Evolutionary conservation across 2,797 vertebrate species (phyloP).

Genomic region (Erethizon dorsatum): DNA sequence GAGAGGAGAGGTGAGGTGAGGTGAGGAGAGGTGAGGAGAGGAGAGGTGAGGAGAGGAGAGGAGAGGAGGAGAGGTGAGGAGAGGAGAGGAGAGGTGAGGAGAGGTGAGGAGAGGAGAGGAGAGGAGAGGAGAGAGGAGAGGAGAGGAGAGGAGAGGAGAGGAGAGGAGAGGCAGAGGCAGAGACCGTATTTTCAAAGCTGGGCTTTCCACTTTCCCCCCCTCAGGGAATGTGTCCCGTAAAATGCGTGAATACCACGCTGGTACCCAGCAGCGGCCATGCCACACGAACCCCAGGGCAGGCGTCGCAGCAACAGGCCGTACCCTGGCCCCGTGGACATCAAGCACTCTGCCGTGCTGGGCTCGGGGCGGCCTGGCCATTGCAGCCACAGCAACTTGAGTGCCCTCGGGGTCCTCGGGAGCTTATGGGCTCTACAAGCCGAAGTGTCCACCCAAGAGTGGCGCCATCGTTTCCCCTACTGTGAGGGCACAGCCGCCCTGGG

Average conservation of each 20-base stretch:
- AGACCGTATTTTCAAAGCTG: neutral
- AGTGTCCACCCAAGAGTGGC: neutral
- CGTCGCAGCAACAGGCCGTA: neutral
- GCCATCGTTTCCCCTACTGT: neutral
- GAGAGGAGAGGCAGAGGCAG: neutral
- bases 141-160: too few relatives aligned
- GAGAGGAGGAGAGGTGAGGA: too few relatives aligned
- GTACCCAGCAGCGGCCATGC: neutral
- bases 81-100: too few relatives aligned
- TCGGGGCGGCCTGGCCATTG: accelerated
- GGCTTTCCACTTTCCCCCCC: neutral
- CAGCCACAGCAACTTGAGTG: neutral
- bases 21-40: too few relatives aligned
- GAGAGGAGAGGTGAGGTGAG: too few relatives aligned
- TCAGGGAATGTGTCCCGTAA: neutral
- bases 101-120: too few relatives aligned
- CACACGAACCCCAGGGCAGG: neutral
- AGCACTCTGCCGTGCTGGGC: neutral
- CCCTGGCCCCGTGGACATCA: neutral
- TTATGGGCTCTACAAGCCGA: neutral
- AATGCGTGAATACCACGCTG: neutral
- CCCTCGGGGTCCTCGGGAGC: neutral
- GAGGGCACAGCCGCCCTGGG: neutral
- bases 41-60: too few relatives aligned
- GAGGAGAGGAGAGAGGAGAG: too few relatives aligned